These are phyloP conservation scores for Tupiocoris notatus DNA, from an alignment of 2,888 invertebrate genomes.

Conservation along the genomic window DNA sequence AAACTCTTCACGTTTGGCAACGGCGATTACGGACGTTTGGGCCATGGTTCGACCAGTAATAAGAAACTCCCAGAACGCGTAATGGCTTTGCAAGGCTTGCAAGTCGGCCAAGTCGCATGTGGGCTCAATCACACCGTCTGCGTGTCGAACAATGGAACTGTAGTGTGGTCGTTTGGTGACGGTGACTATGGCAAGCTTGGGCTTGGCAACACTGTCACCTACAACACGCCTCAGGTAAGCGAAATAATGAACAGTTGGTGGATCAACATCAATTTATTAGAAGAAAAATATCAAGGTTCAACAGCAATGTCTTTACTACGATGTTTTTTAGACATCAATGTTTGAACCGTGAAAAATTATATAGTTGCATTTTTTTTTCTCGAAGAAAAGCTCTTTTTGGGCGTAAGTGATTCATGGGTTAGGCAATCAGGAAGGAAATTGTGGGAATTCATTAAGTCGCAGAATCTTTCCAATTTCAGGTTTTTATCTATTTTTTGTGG, in stretches of 20 bases:
- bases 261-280: neutral
- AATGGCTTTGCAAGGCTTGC: slow-evolving; percentile 49
- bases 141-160: slow-evolving; percentile 60
- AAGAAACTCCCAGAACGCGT: slow-evolving; percentile 64
- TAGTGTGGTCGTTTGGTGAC: slow-evolving; percentile 66
- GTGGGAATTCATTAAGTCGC: too few relatives aligned
- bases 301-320: too few relatives aligned
- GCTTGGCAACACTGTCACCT: slow-evolving; percentile 56
- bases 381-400: too few relatives aligned
- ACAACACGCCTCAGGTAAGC: slow-evolving; percentile 55
- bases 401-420: too few relatives aligned
- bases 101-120: slow-evolving; percentile 57
- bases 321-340: too few relatives aligned
- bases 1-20: slow-evolving; percentile 66
- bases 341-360: too few relatives aligned
- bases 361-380: too few relatives aligned
- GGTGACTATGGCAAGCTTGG: slow-evolving; percentile 65
- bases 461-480: too few relatives aligned
- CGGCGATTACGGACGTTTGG: slow-evolving; percentile 64
- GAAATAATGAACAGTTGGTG: too few relatives aligned
- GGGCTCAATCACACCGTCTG: slow-evolving; percentile 66
- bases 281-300: too few relatives aligned
- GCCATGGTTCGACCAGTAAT: slow-evolving; percentile 61
- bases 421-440: too few relatives aligned
- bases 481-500: too few relatives aligned